A percentile compares a stretch with the other conserved stretches of the same genome.
Conservation (phyloP, 2,797 vertebrate species). For the Rhynchotus rufescens region DNA sequence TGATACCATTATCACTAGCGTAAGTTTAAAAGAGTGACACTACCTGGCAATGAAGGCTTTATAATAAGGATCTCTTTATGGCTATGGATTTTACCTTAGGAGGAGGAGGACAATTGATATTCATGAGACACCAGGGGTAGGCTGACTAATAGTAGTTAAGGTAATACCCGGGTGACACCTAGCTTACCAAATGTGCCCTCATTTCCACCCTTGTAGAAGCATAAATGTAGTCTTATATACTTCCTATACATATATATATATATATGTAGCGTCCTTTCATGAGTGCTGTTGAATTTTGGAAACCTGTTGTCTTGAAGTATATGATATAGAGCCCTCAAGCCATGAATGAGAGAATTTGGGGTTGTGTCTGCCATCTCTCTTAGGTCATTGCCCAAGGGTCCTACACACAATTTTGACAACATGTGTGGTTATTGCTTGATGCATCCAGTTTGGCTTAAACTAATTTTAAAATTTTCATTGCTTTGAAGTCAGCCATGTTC, state of each 20-base stretch:
- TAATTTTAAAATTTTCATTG: rapidly evolving
- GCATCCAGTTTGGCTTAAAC: neutral
- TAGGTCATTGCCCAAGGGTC: neutral
- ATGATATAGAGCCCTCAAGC: neutral
- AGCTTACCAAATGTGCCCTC: neutral
- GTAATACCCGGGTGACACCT: neutral
- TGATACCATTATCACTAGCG: neutral
- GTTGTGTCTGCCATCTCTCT: neutral
- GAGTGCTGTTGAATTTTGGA: neutral
- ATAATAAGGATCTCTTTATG: neutral
- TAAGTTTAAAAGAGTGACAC: neutral
- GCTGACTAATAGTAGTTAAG: neutral
- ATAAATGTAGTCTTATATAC: neutral
- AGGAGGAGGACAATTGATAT: neutral
- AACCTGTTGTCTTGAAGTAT: neutral
- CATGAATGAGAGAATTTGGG: neutral
- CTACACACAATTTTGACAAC: neutral
- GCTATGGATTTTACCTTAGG: neutral
- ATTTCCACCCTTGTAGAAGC: neutral
- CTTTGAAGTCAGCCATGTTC: neutral
- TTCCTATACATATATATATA: neutral
- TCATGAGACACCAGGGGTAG: neutral
- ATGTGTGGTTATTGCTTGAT: neutral
- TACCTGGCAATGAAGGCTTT: neutral
- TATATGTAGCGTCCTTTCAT: neutral